Evolutionary conservation across 1,140 invertebrate species (phyloP).

Genomic region (Macrosteles quadrilineatus): DNA sequence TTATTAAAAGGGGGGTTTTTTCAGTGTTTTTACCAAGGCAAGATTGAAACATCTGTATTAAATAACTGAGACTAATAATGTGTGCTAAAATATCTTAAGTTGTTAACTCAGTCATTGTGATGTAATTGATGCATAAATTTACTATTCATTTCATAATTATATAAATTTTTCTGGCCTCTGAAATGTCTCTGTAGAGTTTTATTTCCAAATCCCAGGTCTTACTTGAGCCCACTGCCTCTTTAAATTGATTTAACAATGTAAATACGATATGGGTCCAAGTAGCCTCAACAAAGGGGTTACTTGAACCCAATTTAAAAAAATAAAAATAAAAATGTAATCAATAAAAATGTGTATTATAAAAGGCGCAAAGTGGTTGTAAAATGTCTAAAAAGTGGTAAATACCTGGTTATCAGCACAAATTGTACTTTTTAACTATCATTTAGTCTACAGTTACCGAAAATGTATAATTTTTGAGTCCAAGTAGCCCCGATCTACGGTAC

Average conservation of each 20-base stretch:
- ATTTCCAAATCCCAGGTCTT: background rate
- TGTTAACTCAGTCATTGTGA: background rate
- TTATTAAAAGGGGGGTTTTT: constrained; percentile 15
- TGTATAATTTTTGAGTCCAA: background rate
- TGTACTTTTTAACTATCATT: background rate
- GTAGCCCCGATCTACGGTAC: background rate
- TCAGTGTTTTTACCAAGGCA: too few species aligned
- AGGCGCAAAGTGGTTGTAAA: background rate
- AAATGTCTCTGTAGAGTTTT: background rate
- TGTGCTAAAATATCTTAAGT: background rate
- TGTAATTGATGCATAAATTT: too few species aligned
- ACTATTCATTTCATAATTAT: too few species aligned
- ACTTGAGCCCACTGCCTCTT: background rate
- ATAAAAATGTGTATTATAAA: background rate
- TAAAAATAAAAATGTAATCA: background rate
- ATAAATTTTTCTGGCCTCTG: too few species aligned
- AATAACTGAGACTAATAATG: too few species aligned
- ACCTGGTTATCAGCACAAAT: background rate
- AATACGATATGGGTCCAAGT: background rate
- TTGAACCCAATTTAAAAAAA: background rate
- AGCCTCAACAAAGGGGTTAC: background rate
- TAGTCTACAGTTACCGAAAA: background rate
- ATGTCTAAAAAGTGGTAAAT: background rate
- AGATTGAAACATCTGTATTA: too few species aligned
- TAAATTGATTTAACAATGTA: background rate